Percentiles rank a stretch among this genome's conserved stretches.
These are phyloP conservation scores for Enoplosus armatus DNA, from an alignment of 2,797 vertebrate genomes.

Conservation along the genomic window DNA sequence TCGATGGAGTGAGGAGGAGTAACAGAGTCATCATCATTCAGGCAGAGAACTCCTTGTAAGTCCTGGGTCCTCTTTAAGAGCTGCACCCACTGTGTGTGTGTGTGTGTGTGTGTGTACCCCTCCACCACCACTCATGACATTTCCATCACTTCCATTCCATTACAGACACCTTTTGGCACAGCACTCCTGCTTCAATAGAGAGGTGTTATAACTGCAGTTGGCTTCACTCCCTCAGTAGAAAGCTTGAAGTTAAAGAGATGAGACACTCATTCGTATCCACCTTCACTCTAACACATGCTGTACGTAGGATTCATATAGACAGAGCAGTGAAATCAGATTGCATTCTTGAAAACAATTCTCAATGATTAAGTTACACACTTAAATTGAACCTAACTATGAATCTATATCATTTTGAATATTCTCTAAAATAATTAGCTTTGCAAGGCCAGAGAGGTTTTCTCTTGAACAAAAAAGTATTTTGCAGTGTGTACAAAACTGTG, in stretches of 20 bases:
- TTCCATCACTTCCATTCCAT: slow-evolving; percentile 44
- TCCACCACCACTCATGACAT: slow-evolving; percentile 20
- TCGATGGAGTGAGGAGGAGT: slow-evolving; percentile 21
- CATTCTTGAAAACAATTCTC: neutral
- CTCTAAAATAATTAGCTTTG: neutral
- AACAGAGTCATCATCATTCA: slow-evolving; percentile 38
- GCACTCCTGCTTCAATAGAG: neutral
- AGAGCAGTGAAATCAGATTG: neutral
- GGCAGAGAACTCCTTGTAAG: slow-evolving; percentile 67
- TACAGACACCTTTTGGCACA: slow-evolving; percentile 27
- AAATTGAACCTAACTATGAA: too few relatives aligned
- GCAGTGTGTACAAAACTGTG: neutral
- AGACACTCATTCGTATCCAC: neutral
- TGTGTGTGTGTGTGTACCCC: neutral
- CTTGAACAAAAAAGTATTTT: neutral
- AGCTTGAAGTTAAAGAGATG: slow-evolving; percentile 4
- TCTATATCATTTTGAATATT: too few relatives aligned
- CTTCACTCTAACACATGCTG: neutral
- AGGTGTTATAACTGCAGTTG: slow-evolving; percentile 3
- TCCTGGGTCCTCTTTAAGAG: slow-evolving; percentile 35
- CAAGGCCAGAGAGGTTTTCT: neutral
- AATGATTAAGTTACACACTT: neutral
- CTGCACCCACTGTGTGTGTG: slow-evolving; percentile 3
- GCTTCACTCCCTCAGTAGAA: slow-evolving; percentile 24
- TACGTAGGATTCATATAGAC: neutral